Evolutionary conservation across 1,140 invertebrate species (phyloP), one percentile per base, ranked within the genome.

Genomic region (Aphaenogaster ashmeadi): DNA sequence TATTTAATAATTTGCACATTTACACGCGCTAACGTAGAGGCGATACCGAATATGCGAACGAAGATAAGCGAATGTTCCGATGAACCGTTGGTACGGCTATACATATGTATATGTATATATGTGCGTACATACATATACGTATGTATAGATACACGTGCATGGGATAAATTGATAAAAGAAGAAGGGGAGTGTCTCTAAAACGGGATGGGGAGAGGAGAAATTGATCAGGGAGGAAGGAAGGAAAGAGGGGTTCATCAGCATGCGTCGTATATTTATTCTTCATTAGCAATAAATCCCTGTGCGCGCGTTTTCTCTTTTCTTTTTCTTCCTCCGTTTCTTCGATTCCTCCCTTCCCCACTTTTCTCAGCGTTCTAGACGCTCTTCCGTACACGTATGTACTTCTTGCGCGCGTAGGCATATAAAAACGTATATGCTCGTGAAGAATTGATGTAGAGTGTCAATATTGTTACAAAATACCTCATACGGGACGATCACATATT

Each of bases 1-100:
- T 94, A 93, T 90, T 69, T 93, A 92, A 88, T 93, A 93, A 93
- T 94, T 74, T 93, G 93, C 92, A 95, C 91, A 93, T 92, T 94
- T 94, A 94, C 52, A 56, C 92, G 94, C 90, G 93, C 91, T 94
- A 94, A 89, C 91, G 92, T 94, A 94, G 93, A 92, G 92, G 89
- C 92, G 58, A 79, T 89, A 91, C 89, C 78, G 87, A 93, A 84
- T 60, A 84, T 50, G 18, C 54, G 54, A 84, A 60, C 54, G 33
- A 84, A 84, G 13, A 75, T 60, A 38, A 72, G 9, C 38, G 21
- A 41, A 60, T 72, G 52, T 58, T 74, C 67, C 67, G 66, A 38
- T 18, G 38, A 72, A 72, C n/a, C n/a, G 27, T 72, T 58, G 41
- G 41, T 71, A 81, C 36, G 50, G 60, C 47, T 36, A 38, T 79